A percentile compares a stretch with the other conserved stretches of the same genome.
phyloP scores from a whole-genome alignment of 2,888 invertebrate species.

The Acanthosepion esculentum region DNA sequence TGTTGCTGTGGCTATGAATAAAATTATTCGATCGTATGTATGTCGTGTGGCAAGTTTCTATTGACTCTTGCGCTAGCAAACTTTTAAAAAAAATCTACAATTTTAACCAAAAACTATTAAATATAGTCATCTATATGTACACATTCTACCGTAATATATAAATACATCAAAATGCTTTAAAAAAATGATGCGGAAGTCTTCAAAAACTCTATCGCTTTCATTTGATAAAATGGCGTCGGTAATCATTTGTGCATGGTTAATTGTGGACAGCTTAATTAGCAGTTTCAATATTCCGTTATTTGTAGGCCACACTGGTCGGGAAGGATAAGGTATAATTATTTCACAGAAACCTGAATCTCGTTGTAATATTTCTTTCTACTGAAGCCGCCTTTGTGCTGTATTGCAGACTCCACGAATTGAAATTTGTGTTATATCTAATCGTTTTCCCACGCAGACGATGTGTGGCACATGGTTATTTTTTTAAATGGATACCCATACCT shows the following conservation, averaged over 20 bases:
- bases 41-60: too few relatives aligned
- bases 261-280: not conserved
- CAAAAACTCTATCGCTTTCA: not conserved
- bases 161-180: not conserved
- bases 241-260: conserved; percentile 21
- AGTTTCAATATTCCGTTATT: conserved; percentile 18
- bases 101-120: not conserved
- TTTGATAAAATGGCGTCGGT: not conserved
- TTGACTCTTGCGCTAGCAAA: too few relatives aligned
- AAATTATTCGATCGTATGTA: too few relatives aligned
- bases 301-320: not conserved
- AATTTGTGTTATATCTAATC: too few relatives aligned
- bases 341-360: not conserved
- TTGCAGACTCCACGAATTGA: not conserved
- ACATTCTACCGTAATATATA: not conserved
- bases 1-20: too few relatives aligned
- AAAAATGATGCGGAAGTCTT: not conserved
- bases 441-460: too few relatives aligned
- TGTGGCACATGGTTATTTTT: too few relatives aligned
- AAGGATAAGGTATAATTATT: not conserved
- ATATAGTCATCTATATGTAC: not conserved
- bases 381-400: not conserved
- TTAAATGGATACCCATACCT: too few relatives aligned
- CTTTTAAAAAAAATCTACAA: too few relatives aligned
- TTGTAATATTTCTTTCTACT: not conserved